Base-by-base conservation (phyloP, 2,797 vertebrate genomes). In the Botia kubotai region DNA sequence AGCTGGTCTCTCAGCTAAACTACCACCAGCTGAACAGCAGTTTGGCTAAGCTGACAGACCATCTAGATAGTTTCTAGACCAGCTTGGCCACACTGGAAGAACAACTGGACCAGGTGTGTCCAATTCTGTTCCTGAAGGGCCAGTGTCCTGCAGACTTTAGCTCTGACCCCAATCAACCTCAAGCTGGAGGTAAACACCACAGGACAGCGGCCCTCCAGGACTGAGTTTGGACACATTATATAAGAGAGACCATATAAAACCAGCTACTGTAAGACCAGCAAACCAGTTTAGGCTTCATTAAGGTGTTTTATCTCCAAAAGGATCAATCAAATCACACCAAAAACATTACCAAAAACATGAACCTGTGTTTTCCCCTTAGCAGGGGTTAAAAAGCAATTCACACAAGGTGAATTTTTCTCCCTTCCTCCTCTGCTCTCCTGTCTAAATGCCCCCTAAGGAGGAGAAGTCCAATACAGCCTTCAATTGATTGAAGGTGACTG, bases 401-500 rank as follows among this genome's bases (percentile, higher is more conserved):
- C 50, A 26, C 19, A 55, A 43, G 66, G 4, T 13, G 36, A 71
- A 68, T 60, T 17, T 17, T 43, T 65, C 58, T 48, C 50, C 36
- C 33, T 52, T 58, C 43, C 65, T 29, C 19, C 52, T 50, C 72
- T 58, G 60, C 52, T 53, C 78, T 81, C 36, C 12, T 52, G 62
- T 76, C 60, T 29, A 65, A 78, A 82, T 46, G n/a, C 36, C 60
- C 77, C 65, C 6, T 23, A 68, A 70, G 75, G 66, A 46, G 68
- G 70, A 19, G 53, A 66, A 57, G 72, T 86, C 80, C 79, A 68
- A 82, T 82, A 77, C 66, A 71, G 67, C 53, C 58, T 67, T 65
- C 43, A 71, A 75, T 70, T 78, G 85, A 84, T 82, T 82, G 81
- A 81, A 81, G 66, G 58, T 60, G 74, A 70, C 65, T 73, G 23